A percentile compares a stretch with the other conserved stretches of the same genome.
Conservation (phyloP, 2,888 invertebrate genomes). For the Orthosia gracilis region DNA sequence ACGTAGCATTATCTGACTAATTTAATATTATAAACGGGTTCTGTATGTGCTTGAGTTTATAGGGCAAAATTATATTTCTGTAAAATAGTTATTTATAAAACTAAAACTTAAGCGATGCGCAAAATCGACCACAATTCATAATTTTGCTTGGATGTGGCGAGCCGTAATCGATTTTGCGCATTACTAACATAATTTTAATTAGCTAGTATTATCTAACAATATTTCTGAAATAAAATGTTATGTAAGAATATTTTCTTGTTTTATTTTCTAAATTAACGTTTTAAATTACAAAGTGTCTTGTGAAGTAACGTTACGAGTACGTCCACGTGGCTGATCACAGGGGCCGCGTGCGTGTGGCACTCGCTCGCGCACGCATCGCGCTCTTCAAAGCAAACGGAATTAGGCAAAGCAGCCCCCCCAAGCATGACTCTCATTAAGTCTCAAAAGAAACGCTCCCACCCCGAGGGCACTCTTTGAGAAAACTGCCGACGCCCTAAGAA, state of each 20-base stretch:
- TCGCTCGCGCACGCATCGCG: slow-evolving; percentile 29
- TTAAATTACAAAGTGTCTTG: slow-evolving; percentile 19
- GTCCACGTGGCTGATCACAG: slow-evolving; percentile 52
- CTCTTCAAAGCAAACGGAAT: slow-evolving; percentile 68
- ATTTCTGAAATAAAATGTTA: slow-evolving; percentile 58
- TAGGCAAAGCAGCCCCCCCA: slow-evolving; percentile 60
- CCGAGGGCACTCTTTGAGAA: slow-evolving; percentile 53
- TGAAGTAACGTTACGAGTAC: slow-evolving; percentile 22
- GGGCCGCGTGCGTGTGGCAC: slow-evolving; percentile 24
- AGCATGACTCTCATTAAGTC: slow-evolving; percentile 65
- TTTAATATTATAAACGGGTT: slow-evolving; percentile 42
- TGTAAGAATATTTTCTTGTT: slow-evolving; percentile 51
- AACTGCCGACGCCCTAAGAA: slow-evolving; percentile 51
- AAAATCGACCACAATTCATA: slow-evolving; percentile 62
- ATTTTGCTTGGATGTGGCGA: slow-evolving; percentile 47
- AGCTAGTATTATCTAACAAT: slow-evolving; percentile 61
- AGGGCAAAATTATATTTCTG: slow-evolving; percentile 60
- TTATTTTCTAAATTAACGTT: slow-evolving; percentile 38
- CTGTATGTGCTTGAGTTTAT: slow-evolving; percentile 49
- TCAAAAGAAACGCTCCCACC: slow-evolving; percentile 60
- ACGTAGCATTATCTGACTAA: slow-evolving; percentile 53
- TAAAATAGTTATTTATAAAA: slow-evolving; percentile 64
- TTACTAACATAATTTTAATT: slow-evolving; percentile 56
- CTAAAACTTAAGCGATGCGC: slow-evolving; percentile 55
- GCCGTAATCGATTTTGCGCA: slow-evolving; percentile 61